Base-by-base conservation (phyloP, 1,140 invertebrate genomes). In the Drosophila littoralis region DNA sequence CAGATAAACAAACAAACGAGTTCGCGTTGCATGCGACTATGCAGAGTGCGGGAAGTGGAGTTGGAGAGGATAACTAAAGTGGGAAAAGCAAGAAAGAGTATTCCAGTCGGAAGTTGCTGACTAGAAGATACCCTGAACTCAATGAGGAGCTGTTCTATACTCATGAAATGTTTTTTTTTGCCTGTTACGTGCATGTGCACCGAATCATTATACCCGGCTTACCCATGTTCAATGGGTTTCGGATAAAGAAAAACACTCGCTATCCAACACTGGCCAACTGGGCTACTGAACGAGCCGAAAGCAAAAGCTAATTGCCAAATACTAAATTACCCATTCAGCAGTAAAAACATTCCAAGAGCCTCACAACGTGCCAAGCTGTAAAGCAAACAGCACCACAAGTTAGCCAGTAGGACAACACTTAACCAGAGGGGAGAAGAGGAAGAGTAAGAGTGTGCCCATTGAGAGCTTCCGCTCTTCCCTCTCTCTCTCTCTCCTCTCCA, bases 251-350 rank as follows among this genome's bases (percentile, higher is more conserved):
- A 46, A 42, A 46, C 51, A 75, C 28, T 42, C 57, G 13, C 22
- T 55, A 22, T 22, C 15, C 51, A 45, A 57, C 32, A 38, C 28
- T 61, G 45, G 66, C 50, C 48, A 65, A 72, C 36, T 57, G 69
- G 60, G 33, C 40, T n/a, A 38, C 28, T 32, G 52, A 35, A 35
- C 54, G 58, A 55, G 74, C 79, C 76, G 72, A 86, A 88, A 83
- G 83, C 83, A 88, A 88, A 89, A 88, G 83, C 83, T 88, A 88
- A 88, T 88, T 88, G 83, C 83, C 83, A 88, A 88, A 88, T 88
- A 88, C 84, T 88, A 88, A 88, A 88, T 88, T 88, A 88, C 84
- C 83, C 84, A 88, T 88, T 88, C 83, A 89, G 83, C 84, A 88
- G 83, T 86, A 86, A 86, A 86, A 86, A 86, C 83, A 86, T 79